Conservation (phyloP, 1,140 invertebrate genomes). For the Euura saliciscinereae region DNA sequence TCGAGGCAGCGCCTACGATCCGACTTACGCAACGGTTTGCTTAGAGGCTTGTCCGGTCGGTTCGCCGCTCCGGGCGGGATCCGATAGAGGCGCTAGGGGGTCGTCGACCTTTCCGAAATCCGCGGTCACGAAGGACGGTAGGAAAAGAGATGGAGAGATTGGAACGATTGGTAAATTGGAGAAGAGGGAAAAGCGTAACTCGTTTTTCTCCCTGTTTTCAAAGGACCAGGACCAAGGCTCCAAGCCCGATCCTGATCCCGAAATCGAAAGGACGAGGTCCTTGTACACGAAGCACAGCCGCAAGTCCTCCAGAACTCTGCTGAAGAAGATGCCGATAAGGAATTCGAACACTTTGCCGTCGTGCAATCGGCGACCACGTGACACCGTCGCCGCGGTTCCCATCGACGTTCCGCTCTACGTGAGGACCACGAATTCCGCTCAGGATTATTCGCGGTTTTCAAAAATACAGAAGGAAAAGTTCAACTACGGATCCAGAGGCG, state of each 20-base stretch:
- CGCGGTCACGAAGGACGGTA: not conserved
- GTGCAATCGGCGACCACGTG: not conserved
- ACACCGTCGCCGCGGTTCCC: not conserved
- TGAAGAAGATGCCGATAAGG: conserved; percentile 8
- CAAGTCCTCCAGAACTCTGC: conserved; percentile 26
- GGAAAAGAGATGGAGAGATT: not conserved
- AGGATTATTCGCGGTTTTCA: too few species aligned
- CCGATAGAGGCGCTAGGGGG: not conserved
- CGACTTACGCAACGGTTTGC: not conserved
- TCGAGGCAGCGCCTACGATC: not conserved
- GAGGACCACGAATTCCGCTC: conserved; percentile 31
- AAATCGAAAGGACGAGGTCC: conserved; percentile 13
- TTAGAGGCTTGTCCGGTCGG: conserved; percentile 16
- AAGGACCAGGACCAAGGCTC: not conserved
- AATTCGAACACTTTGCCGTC: not conserved
- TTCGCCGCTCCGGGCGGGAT: conserved; percentile 20
- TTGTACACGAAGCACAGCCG: conserved; percentile 15
- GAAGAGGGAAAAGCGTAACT: conserved; percentile 13
- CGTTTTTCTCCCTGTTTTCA: not conserved
- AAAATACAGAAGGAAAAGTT: too few species aligned
- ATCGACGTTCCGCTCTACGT: not conserved
- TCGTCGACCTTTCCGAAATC: not conserved
- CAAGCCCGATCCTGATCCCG: not conserved
- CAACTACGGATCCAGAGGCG: conserved; percentile 3
- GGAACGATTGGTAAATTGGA: conserved; percentile 16